phyloP scores from a whole-genome alignment of 1,140 invertebrate genomes.

The Leptinotarsa undecemlineata region DNA sequence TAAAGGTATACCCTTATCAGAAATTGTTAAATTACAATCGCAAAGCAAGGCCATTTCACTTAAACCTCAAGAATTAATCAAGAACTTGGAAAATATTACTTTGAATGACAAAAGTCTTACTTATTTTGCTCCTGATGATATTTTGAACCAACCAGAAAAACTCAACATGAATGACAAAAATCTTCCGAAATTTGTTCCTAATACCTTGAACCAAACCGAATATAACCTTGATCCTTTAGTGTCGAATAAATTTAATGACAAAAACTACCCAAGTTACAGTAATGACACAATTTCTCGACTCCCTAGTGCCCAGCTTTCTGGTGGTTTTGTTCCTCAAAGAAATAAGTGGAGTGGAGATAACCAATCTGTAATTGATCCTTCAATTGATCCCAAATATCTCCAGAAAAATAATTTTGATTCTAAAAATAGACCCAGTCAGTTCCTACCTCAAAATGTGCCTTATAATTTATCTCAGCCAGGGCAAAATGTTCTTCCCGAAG shows the following conservation, averaged over 20 bases:
- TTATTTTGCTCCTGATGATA: not conserved
- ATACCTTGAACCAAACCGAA: constrained; percentile 1
- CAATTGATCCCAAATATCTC: constrained; percentile 30
- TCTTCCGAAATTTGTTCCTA: not conserved
- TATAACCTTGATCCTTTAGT: constrained; percentile 5
- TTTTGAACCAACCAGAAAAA: constrained; percentile 21
- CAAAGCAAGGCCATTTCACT: constrained; percentile 16
- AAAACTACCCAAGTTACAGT: constrained; percentile 9
- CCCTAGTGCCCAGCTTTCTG: constrained; percentile 11
- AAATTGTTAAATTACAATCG: constrained; percentile 42
- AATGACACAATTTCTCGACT: not conserved
- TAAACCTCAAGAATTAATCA: constrained; percentile 5
- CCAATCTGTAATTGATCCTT: not conserved
- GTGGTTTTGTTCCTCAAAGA: not conserved
- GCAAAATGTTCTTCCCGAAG: not conserved
- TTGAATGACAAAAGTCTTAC: constrained; percentile 19
- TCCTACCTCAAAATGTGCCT: constrained; percentile 14
- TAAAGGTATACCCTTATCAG: constrained; percentile 38
- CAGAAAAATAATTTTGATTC: constrained; percentile 36
- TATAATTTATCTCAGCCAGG: not conserved
- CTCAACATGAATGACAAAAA: constrained; percentile 18
- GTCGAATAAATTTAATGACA: constrained; percentile 7
- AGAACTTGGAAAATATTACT: constrained; percentile 28
- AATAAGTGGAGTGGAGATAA: not conserved
- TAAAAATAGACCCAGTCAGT: constrained; percentile 34